phyloP scores from a whole-genome alignment of 1,140 invertebrate genomes.

The Drosophila elegans region DNA sequence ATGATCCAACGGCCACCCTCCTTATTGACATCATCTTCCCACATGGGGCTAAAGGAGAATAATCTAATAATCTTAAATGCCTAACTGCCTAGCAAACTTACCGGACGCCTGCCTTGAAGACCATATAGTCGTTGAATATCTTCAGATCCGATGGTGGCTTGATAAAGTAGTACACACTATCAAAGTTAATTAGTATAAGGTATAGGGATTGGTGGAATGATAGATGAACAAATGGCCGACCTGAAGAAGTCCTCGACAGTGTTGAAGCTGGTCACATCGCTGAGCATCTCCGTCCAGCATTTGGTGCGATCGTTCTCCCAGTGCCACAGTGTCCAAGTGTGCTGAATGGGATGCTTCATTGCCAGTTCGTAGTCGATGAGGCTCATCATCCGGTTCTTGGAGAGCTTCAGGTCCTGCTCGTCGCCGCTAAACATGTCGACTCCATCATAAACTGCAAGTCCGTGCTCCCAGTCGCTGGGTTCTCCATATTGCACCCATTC shows the following conservation, averaged over 20 bases:
- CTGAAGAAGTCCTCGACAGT: constrained; percentile 99
- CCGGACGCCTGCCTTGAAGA: constrained; percentile 98
- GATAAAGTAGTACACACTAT: constrained; percentile 98
- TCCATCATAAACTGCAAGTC: neutral
- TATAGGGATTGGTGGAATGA: constrained; percentile 74
- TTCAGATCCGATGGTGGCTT: constrained; percentile 96
- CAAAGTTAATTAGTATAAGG: constrained; percentile 71
- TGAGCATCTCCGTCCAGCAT: constrained; percentile 96
- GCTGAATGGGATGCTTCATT: constrained; percentile 97
- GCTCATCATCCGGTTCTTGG: constrained; percentile 49
- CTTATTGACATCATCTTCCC: constrained; percentile 96
- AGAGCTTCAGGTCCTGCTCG: constrained; percentile 34
- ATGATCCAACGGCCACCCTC: constrained; percentile 98
- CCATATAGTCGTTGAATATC: constrained; percentile 97
- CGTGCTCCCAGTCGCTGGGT: neutral
- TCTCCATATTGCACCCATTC: constrained; percentile 31
- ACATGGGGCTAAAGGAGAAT: constrained; percentile 91
- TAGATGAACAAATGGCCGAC: constrained; percentile 14
- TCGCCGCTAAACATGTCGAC: neutral
- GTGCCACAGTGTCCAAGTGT: constrained; percentile 99
- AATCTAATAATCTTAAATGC: neutral
- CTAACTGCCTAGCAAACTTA: constrained; percentile 10
- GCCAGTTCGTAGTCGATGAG: constrained; percentile 85
- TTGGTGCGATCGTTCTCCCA: constrained; percentile 96
- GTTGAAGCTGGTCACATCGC: constrained; percentile 96